A percentile compares a stretch with the other conserved stretches of the same genome.
phyloP scores from a whole-genome alignment of 2,797 vertebrate genomes.

The Phrynocephalus vlangalii region DNA sequence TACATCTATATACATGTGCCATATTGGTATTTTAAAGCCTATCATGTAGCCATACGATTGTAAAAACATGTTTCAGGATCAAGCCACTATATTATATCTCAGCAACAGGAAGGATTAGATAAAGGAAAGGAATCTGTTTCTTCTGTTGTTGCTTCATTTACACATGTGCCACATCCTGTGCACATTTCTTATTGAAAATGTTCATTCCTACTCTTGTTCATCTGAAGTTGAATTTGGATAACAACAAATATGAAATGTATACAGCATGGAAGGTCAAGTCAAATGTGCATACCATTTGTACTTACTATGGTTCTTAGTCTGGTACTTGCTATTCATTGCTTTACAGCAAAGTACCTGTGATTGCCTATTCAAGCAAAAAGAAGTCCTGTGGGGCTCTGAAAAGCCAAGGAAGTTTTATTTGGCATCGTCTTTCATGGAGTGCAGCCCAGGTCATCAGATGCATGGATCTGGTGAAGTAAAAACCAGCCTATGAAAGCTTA shows the following conservation, averaged over 20 bases:
- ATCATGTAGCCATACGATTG: fast-evolving
- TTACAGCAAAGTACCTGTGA: too few species aligned
- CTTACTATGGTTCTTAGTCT: background rate
- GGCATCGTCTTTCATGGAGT: too few species aligned
- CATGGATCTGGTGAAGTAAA: too few species aligned
- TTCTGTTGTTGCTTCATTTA: slow-evolving; percentile 25
- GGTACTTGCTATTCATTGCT: too few species aligned
- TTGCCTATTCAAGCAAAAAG: too few species aligned
- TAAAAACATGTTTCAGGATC: background rate
- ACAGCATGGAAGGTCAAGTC: background rate
- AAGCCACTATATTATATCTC: slow-evolving; percentile 32
- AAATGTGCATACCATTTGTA: background rate
- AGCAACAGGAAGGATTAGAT: slow-evolving; percentile 25
- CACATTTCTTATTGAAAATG: slow-evolving; percentile 1
- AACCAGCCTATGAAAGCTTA: too few species aligned
- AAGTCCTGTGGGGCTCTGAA: too few species aligned
- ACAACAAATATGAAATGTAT: background rate
- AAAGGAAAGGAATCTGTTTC: slow-evolving; percentile 35
- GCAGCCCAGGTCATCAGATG: too few species aligned
- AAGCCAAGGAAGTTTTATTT: too few species aligned
- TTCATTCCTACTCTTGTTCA: background rate
- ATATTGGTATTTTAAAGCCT: background rate
- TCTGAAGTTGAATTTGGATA: background rate
- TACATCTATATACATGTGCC: background rate
- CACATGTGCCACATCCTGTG: slow-evolving; percentile 11